These are phyloP conservation scores for Suricata suricatta DNA, from an alignment of 2,113 vertebrate species.

Conservation along the genomic window DNA sequence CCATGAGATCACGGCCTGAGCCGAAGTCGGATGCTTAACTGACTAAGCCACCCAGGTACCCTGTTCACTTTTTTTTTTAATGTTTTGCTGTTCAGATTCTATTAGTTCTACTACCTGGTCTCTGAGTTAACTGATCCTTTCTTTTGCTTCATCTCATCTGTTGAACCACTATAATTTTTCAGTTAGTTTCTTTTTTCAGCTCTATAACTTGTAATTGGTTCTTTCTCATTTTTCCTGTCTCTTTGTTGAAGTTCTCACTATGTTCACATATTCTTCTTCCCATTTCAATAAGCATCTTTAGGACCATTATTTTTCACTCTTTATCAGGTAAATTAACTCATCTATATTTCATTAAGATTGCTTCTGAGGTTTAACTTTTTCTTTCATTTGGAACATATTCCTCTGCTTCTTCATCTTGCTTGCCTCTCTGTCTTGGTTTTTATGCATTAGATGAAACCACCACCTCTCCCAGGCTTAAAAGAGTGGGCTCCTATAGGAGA, in stretches of 20 bases:
- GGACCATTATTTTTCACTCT: not conserved
- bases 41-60: too few species aligned
- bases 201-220: not conserved
- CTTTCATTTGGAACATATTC: not conserved
- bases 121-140: not conserved
- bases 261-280: not conserved
- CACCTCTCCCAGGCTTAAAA: not conserved
- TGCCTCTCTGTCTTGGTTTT: not conserved
- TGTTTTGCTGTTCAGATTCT: not conserved
- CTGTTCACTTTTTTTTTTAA: not conserved
- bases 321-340: not conserved
- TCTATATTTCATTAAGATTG: not conserved
- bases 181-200: not conserved
- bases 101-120: not conserved
- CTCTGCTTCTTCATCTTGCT: not conserved
- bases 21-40: too few species aligned
- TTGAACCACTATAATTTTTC: not conserved
- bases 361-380: not conserved
- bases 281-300: not conserved
- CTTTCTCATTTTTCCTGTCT: not conserved
- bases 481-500: not conserved
- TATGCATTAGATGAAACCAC: not conserved
- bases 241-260: not conserved
- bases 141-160: not conserved
- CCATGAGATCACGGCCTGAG: too few species aligned